Evolutionary conservation across 2,113 vertebrate species (phyloP).

Genomic region (Mionectes macconnelli): DNA sequence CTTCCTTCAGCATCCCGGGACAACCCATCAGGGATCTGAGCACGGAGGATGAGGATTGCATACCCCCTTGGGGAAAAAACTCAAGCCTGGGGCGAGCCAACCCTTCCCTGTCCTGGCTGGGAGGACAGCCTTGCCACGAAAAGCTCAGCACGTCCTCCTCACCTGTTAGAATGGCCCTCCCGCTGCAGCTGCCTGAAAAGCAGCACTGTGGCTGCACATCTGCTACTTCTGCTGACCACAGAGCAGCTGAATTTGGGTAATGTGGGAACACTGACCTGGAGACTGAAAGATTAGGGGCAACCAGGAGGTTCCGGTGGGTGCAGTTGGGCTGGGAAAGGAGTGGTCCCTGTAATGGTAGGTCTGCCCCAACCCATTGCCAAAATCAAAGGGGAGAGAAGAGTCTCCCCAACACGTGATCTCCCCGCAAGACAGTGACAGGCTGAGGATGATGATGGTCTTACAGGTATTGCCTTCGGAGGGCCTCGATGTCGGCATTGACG

Average conservation of each 20-base stretch:
- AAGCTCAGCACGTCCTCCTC: background rate
- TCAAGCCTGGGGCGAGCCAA: background rate
- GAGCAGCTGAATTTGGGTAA: background rate
- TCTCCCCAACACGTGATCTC: rapidly evolving
- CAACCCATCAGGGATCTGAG: background rate
- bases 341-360: rapidly evolving
- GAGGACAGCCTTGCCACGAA: background rate
- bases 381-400: background rate
- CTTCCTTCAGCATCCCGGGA: rapidly evolving
- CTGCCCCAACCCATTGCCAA: background rate
- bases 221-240: background rate
- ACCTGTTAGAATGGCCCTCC: rapidly evolving
- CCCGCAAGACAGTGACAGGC: rapidly evolving
- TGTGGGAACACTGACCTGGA: background rate
- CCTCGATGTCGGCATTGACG: slow-evolving; percentile 88
- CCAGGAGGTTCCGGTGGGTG: background rate
- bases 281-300: background rate
- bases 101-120: background rate
- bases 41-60: rapidly evolving
- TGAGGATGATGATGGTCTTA: slow-evolving; percentile 10
- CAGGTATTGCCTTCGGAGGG: slow-evolving; percentile 89
- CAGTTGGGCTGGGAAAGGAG: rapidly evolving
- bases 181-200: rapidly evolving
- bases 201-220: background rate
- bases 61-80: background rate